Evolutionary conservation across 2,113 vertebrate genomes (phyloP), one percentile per base, ranked within the genome.

Genomic region (Datnioides undecimradiatus): DNA sequence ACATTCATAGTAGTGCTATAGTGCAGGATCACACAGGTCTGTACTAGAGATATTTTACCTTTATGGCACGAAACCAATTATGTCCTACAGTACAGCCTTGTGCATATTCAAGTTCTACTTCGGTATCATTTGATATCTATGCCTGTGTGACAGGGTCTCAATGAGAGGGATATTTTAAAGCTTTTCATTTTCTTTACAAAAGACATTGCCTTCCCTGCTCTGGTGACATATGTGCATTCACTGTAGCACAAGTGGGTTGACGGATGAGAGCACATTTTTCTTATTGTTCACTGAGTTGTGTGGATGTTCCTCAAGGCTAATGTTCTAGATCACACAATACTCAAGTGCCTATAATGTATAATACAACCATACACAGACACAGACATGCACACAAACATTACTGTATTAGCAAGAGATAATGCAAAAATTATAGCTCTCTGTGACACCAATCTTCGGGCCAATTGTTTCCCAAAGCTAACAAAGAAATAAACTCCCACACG

Each of bases 51-150:
- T 16, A 17, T 49, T 38, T 29, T 9, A 48, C 23, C 55, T n/a
- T 33, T 54, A 48, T 67, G 59, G 46, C 66, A 63, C n/a, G 17
- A 27, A 68, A 58, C 27, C 38, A 34, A 55, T 73, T 64, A 67
- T 67, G 23, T 62, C 19, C 36, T 57, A 29, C 21, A 40, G 54
- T n/a, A 36, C n/a, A 55, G 55, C 31, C 41, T 21, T 43, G n/a
- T 63, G 29, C 8, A 48, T 60, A 29, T 71, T 60, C 4, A 51
- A 51, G 34, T 51, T 68, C 8, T 4, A 16, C 48, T 49, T 12
- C 48, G 11, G 48, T 25, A 49, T 49, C n/a, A 49, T 25, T 60
- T 70, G 21, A 57, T 65, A 27, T 25, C 33, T 54, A 41, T 46
- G 19, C 65, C 6, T 33, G 21, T 67, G 62, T 40, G 41, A 55